Base-by-base conservation (phyloP, 1,140 invertebrate genomes). In the Anastrepha ludens region DNA sequence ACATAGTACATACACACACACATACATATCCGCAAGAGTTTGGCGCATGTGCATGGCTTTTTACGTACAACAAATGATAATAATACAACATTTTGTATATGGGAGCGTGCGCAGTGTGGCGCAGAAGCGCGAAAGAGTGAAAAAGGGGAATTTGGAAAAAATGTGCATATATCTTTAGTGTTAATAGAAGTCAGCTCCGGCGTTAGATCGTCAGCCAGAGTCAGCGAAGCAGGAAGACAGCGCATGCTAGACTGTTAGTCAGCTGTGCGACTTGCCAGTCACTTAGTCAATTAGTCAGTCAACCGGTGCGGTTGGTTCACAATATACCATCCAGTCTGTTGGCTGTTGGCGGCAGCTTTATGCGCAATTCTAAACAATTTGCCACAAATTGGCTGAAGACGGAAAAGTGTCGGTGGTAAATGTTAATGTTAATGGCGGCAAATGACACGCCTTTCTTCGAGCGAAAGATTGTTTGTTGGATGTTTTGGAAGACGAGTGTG, bases 221-320 rank as follows among this genome's bases (percentile, higher is more conserved):
- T 74, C 70, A 70, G 39, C 13, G 65, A 41, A 13, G 39, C 65
- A 47, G 44, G 13, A 50, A 74, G 70, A 74, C 29, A 9, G 20
- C 29, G 70, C 70, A 47, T 74, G 41, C 47, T 74, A 17, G 70
- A 47, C 47, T 81, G 74, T 81, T 81, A 81, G 74, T 81, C 74
- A 81, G 74, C 74, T 81, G 47, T 81, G 74, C 74, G 74, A 81
- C 20, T 81, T 81, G 74, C 74, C 74, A 81, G 74, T 81, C 74
- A 58, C 17, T 81, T 81, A 81, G 74, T 81, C 74, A 81, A 81
- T 81, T 81, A 81, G 74, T 81, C 74, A 81, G 74, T 13, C 47
- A 81, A 58, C 2, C 74, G 74, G 17, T 55, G 47, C 17, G n/a
- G 44, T 81, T 8, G 11, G n/a, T 29, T 20, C 3, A 0, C 47